Evolutionary conservation across 2,797 vertebrate genomes (phyloP), one percentile per base, ranked within the genome.

Genomic region (Champsocephalus esox): DNA sequence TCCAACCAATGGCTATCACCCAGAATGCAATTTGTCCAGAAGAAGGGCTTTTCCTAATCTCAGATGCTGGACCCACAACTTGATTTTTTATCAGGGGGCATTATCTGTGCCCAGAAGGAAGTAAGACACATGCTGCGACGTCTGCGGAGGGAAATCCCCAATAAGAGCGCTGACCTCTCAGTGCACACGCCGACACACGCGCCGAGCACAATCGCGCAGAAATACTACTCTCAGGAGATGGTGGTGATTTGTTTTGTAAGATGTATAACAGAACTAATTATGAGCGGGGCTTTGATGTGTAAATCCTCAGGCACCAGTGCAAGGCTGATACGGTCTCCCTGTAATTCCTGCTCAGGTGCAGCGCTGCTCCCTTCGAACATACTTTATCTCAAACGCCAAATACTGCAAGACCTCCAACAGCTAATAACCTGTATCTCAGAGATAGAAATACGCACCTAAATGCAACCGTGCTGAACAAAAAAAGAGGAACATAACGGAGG

Each of bases 201-300:
- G 41, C n/a, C 44, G n/a, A 8, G 21, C 54, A 58, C 65, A 46
- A 0, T 14, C 34, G 54, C 9, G 34, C n/a, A 57, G n/a, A 66
- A 17, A 73, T 2, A 17, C 13, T 11, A 43, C 58, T 81, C 91
- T 75, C 74, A 3, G 68, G 87, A 87, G 89, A 84, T 73, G 81
- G 44, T 28, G 60, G 58, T 10, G 24, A 88, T 86, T 88, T 82
- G 77, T 91, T 93, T 89, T 73, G 72, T 81, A 70, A 70, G 82
- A 91, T 83, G 88, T 28, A 24, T 82, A 91, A 90, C 83, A 75
- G 70, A 92, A 90, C 82, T 91, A 52, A 89, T 92, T 93, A 93
- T 92, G 89, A 92, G 86, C 74, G 57, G 59, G 55, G 65, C 89
- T 94, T 93, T 93, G 92, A 94, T 92, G 91, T 94, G 90, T 71